These are phyloP conservation scores for Apodemia mormo DNA, from an alignment of 2,888 invertebrate genomes.

Conservation along the genomic window DNA sequence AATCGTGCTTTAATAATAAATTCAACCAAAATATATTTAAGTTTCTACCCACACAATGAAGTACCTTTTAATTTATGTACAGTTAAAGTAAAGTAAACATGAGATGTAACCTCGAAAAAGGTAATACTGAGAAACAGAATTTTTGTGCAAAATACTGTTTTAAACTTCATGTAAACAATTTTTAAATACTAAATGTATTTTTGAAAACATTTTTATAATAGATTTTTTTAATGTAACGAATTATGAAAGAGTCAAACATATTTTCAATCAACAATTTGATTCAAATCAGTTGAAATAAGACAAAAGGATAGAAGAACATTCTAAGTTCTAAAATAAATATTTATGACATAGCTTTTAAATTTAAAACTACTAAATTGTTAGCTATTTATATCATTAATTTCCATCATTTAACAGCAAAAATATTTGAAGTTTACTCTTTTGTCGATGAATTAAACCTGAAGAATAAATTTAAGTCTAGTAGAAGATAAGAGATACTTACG, in stretches of 20 bases:
- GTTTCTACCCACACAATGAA: too few relatives aligned
- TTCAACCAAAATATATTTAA: too few relatives aligned
- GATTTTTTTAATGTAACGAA: neutral
- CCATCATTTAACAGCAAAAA: neutral
- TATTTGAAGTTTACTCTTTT: neutral
- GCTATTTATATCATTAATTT: neutral
- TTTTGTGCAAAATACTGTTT: too few relatives aligned
- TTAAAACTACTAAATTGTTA: neutral
- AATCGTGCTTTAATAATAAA: too few relatives aligned
- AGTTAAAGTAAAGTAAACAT: too few relatives aligned
- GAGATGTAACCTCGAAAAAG: too few relatives aligned
- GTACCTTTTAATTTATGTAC: too few relatives aligned
- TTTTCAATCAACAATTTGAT: neutral
- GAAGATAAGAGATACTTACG: constrained; percentile 55
- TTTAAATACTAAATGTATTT: too few relatives aligned
- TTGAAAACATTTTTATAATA: too few relatives aligned
- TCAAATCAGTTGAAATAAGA: neutral
- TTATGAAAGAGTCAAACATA: neutral
- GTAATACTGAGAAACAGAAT: too few relatives aligned
- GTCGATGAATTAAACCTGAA: neutral
- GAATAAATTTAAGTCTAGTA: neutral
- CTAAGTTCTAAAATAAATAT: constrained; percentile 1
- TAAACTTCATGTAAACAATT: too few relatives aligned
- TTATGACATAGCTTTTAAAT: neutral
- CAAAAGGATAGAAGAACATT: constrained; percentile 1